Evolutionary conservation across 2,888 invertebrate genomes (phyloP).

Genomic region (Encarsia formosa): DNA sequence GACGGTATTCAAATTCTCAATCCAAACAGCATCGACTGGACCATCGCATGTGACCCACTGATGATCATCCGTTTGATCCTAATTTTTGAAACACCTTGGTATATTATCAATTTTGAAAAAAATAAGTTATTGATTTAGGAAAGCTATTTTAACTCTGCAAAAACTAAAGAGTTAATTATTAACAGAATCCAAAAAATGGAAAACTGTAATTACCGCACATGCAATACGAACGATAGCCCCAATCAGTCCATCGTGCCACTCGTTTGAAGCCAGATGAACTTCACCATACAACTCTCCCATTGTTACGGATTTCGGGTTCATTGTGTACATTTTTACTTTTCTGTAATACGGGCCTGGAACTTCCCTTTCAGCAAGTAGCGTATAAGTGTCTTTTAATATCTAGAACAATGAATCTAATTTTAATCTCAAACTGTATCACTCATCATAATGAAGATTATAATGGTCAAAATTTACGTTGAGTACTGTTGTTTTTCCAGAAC

Average conservation of each 20-base stretch:
- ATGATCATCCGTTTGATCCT: constrained; percentile 63
- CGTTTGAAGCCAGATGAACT: constrained; percentile 76
- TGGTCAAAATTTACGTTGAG: constrained; percentile 57
- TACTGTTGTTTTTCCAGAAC: constrained; percentile 78
- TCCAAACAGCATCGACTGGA: constrained; percentile 91
- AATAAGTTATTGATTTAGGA: too few species aligned
- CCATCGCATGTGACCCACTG: constrained; percentile 92
- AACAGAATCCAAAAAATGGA: too few species aligned
- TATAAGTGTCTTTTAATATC: constrained; percentile 69
- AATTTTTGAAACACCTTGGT: too few species aligned
- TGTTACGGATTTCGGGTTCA: constrained; percentile 86
- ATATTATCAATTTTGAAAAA: too few species aligned
- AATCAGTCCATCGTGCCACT: constrained; percentile 87
- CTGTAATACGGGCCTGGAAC: constrained; percentile 61
- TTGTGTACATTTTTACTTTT: constrained; percentile 70
- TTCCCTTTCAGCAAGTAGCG: constrained; percentile 61
- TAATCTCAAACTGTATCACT: not conserved
- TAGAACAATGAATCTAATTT: constrained; percentile 42
- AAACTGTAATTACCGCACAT: constrained; percentile 50
- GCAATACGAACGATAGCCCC: constrained; percentile 63
- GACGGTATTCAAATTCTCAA: constrained; percentile 90
- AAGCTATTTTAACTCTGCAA: too few species aligned
- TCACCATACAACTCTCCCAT: constrained; percentile 88
- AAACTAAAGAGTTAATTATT: too few species aligned
- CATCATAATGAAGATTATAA: not conserved